These are phyloP conservation scores for Ptilonorhynchus violaceus DNA, from an alignment of 2,113 vertebrate genomes.

Conservation along the genomic window DNA sequence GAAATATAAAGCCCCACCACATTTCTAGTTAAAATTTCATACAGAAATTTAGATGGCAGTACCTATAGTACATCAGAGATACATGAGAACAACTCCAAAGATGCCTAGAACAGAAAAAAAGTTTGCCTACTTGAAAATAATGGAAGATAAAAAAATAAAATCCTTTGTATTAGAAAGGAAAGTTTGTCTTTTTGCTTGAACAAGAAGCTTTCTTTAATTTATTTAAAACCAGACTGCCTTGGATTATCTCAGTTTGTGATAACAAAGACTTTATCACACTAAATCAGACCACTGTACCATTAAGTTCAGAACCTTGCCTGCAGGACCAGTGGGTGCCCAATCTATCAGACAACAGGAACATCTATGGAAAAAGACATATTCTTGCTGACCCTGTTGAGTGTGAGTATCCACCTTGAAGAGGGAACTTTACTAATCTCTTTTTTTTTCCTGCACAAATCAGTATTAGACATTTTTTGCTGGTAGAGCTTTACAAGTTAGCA, in stretches of 20 bases:
- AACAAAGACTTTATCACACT: neutral
- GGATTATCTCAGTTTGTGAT: neutral
- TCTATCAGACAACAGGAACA: neutral
- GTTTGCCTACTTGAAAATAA: neutral
- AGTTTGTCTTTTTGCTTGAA: neutral
- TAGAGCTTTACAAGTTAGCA: neutral
- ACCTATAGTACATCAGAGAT: neutral
- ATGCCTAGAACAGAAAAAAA: neutral
- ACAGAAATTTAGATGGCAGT: neutral
- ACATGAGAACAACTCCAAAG: neutral
- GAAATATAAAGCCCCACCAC: neutral
- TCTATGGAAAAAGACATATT: neutral
- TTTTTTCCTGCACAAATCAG: neutral
- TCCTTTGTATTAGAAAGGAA: neutral
- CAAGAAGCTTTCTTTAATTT: neutral
- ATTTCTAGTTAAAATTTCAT: neutral
- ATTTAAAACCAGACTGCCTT: neutral
- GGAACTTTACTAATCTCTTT: neutral
- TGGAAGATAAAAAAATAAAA: neutral
- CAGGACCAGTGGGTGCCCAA: neutral
- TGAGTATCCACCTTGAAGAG: neutral
- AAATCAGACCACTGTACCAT: neutral
- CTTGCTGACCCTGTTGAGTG: neutral
- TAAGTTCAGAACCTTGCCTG: neutral
- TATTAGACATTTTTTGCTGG: neutral